Base-by-base conservation (phyloP, 2,797 vertebrate species). In the Gymnothorax reevesii region DNA sequence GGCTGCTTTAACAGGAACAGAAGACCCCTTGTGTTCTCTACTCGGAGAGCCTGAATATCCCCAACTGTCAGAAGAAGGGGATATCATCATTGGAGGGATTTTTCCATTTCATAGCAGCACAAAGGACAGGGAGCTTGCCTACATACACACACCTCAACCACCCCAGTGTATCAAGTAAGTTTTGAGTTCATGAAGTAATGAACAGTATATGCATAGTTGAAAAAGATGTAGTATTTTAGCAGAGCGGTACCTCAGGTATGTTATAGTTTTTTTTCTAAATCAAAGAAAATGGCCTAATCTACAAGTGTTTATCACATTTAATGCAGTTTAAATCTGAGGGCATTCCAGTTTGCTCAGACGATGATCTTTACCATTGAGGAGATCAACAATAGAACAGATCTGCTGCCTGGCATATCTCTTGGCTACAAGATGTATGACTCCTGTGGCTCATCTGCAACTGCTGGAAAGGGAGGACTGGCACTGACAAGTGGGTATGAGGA, bases 361-460 rank as follows among this genome's bases (percentile, higher is more conserved):
- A 92, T 95, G 94, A 84, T 94, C 3, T 96, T 94, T 89, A 94
- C 94, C 52, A 91, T 95, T 22, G 94, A 94, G 73, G 95, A 96
- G 87, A 95, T 96, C 17, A 95, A 95, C 88, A 95, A 95, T 89
- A 94, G 91, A 64, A 91, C 93, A 62, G 87, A 92, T n/a, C 85
- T 96, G 25, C 89, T 96, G 86, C 95, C 94, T 5, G 92, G 91
- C 2, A 57, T 95, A 52, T 88, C 90, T 79, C 85, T 96, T 10
- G 95, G 95, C 0, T 95, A 94, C 69, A 93, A 89, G 69, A 92
- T 95, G 6, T 95, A 93, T 83, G 94, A 96, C 52, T 42, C 87
- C 7, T 96, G 95, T 71, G 90, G 92, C 12, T 95, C 94, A 2
- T 90, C 93, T 69, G 88, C 93, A 54, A 90, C 88, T 86, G 90